Evolutionary conservation across 1,140 invertebrate species (phyloP), one percentile per base, ranked within the genome.

Genomic region (Stegodyphus dumicola): DNA sequence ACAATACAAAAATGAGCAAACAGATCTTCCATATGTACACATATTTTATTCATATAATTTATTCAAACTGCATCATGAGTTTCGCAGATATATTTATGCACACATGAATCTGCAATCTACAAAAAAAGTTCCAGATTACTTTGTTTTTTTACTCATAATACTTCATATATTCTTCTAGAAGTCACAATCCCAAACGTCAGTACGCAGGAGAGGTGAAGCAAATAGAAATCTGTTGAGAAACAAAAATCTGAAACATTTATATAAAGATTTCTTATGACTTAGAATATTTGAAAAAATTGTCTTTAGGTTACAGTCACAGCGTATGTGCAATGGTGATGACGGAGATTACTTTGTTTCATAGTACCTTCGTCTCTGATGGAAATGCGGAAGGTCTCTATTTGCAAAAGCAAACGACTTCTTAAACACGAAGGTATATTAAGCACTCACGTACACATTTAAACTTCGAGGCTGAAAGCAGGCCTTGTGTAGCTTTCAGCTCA

Each of bases 21-120:
- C n/a, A n/a, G n/a, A n/a, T n/a, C n/a, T n/a, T n/a, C n/a, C n/a
- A 66, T 85, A 85, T 85, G 51, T 85, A 85, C 81, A 85, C 53
- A 77, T 66, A 66, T 7, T 85, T 85, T 85, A 85, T 69, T 85
- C 60, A 76, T 77, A 85, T 77, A 85, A 85, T 73, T 76, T 85
- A 85, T 85, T 76, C 33, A 85, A 85, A 85, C 81, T 76, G 73
- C 81, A 85, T 67, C 60, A 18, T 69, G n/a, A 83, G 48, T 66
- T 66, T 85, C 53, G 60, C 53, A 76, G 18, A 69, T n/a, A 54
- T 56, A 85, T 85, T 85, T 85, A 69, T 85, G 77, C 56, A 85
- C 81, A 85, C 56, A 53, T 54, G 17, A 69, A 78, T 51, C 74
- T 85, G 73, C 60, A 85, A 85, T 74, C 81, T 85, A 85, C 81